Evolutionary conservation across 2,888 invertebrate species (phyloP), one percentile per base, ranked within the genome.

Genomic region (Mamestra brassicae): DNA sequence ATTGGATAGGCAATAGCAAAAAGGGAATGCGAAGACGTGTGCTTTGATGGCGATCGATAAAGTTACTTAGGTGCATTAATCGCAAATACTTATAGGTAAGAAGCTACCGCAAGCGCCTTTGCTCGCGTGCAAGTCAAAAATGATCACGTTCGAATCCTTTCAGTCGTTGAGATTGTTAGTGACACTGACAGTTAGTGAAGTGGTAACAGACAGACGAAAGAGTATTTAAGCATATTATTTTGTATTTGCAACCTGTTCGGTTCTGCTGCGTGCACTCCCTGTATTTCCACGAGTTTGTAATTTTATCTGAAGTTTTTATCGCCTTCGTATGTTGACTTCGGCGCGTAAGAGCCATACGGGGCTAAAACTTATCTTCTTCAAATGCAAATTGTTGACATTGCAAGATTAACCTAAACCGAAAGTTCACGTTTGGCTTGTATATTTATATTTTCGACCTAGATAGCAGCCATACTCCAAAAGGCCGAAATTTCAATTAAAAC

Each of bases 321-420:
- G 26, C 42, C n/a, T 50, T 55, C 10, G 26, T 36, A 26, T 55
- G 10, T 68, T 63, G 13, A 63, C 36, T 45, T 50, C 36, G 42
- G 10, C 15, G 15, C 13, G 15, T 13, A 34, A 4, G 6, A 54
- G 55, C 26, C 57, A 54, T 15, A 62, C 4, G 7, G 11, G 42
- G 13, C n/a, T 26, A 26, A 45, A 45, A 45, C 2, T 45, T 55
- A 71, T 71, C 54, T 64, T 45, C n/a, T 57, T 52, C 45, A 45
- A 52, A 76, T 38, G 45, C 8, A 13, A 63, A 47, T 63, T 66
- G 17, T 54, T 38, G 11, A 36, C 15, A 60, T 60, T 42, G 8
- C 13, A 15, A 52, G 55, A 50, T 61, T 63, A 63, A 36, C 17
- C 26, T 11, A 38, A 34, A 1, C 52, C 7, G 7, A 13, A 17